phyloP scores from a whole-genome alignment of 2,113 vertebrate genomes.

The Cyanoramphus novaezelandiae region DNA sequence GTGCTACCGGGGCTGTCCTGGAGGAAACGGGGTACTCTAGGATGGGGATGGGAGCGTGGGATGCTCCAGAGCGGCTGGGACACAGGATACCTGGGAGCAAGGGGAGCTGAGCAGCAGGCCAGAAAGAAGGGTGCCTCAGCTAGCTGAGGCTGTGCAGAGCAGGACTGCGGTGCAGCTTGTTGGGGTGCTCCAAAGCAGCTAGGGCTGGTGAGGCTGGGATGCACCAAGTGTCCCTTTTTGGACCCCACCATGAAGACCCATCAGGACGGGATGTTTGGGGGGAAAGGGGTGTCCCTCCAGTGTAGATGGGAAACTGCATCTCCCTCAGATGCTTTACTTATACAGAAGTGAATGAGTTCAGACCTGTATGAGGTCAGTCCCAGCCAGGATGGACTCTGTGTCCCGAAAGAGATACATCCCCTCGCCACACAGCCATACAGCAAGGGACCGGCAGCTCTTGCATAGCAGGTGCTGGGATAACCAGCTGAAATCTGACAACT shows the following conservation, averaged over 20 bases:
- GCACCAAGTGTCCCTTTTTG: neutral
- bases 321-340: neutral
- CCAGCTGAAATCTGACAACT: neutral
- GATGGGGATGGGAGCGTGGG: neutral
- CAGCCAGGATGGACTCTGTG: neutral
- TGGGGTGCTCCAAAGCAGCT: rapidly evolving
- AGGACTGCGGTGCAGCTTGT: neutral
- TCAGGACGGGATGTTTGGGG: neutral
- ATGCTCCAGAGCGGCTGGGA: neutral
- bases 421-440: rapidly evolving
- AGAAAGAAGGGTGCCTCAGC: neutral
- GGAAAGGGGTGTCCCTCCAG: rapidly evolving
- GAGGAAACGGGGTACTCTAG: no score
- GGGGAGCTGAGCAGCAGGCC: neutral
- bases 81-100: neutral
- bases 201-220: neutral
- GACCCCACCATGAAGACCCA: rapidly evolving
- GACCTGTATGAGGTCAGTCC: neutral
- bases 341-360: neutral
- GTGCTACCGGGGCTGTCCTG: neutral
- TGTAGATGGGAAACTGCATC: neutral
- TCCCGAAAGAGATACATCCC: neutral
- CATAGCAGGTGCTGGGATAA: neutral
- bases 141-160: neutral
- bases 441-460: neutral